Evolutionary conservation across 2,888 invertebrate species (phyloP), one percentile per base, ranked within the genome.

Genomic region (Tenthredo livida): DNA sequence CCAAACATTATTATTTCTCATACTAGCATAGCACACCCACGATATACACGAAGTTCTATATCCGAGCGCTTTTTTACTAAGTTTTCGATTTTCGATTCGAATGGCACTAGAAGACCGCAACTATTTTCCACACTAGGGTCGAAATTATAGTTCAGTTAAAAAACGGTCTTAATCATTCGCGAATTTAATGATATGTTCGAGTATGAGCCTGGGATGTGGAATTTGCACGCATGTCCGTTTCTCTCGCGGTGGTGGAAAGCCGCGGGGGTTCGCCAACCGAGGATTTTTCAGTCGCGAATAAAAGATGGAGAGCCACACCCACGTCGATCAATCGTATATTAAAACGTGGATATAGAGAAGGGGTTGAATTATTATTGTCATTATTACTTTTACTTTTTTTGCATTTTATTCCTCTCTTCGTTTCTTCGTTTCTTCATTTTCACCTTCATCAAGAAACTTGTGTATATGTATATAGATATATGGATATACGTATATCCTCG

Each of bases 161-260:
- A 40, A 40, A 9, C 2, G 40, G 40, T 10, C 0, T 40, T 1
- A 40, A 40, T 40, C 10, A 2, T 9, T 43, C 10, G 2, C 40
- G 10, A 10, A 43, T 10, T 43, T 43, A 43, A 43, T 10, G 10
- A 43, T n/a, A n/a, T n/a, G n/a, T n/a, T n/a, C n/a, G n/a, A n/a
- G n/a, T n/a, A 43, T 10, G 10, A 43, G 33, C 6, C 1, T 67
- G 33, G 65, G 21, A 33, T 33, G 5, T 7, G 25, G 29, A 6
- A 25, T 61, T 12, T 21, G 25, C 80, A 80, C 80, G 80, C 80
- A 80, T 80, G 80, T 80, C 80, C 80, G 80, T 80, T 80, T 80
- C 61, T 61, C 40, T 50, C 40, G 61, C 40, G 37, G 0, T 3
- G 40, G 17, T 37, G 37, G 67, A 73, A 43, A 73, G 25, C 73